A percentile compares a stretch with the other conserved stretches of the same genome.
Evolutionary conservation across 2,113 vertebrate genomes (phyloP).

Genomic region (Carassius gibelio): DNA sequence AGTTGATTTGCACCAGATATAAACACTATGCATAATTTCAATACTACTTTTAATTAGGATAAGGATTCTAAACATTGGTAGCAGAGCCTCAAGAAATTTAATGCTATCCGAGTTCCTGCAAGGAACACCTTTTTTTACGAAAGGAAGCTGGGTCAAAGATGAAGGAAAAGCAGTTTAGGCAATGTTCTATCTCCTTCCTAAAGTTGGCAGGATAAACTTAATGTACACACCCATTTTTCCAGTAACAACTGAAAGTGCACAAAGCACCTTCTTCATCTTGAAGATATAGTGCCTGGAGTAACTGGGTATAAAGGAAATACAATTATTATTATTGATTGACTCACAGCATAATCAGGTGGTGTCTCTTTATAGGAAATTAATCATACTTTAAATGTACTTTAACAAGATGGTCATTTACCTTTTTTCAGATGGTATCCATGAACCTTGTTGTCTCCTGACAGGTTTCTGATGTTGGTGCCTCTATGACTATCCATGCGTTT

Average conservation of each 20-base stretch:
- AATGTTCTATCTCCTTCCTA: conserved; percentile 19
- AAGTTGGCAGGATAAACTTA: conserved; percentile 1
- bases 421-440: not conserved
- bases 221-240: conserved; percentile 3
- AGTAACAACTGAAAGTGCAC: not conserved
- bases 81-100: not conserved
- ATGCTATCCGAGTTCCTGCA: not conserved
- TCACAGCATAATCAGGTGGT: not conserved
- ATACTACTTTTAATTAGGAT: not conserved
- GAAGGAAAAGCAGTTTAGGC: not conserved
- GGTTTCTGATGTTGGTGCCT: conserved; percentile 90
- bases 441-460: conserved; percentile 59
- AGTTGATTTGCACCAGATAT: not conserved
- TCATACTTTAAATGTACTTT: not conserved
- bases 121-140: not conserved
- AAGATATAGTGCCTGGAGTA: no score
- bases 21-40: no score
- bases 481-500: conserved; percentile 94
- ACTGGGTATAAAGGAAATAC: no score
- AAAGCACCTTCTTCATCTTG: not conserved
- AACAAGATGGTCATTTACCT: not conserved
- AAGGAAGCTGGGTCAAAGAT: conserved; percentile 31
- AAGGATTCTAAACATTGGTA: not conserved
- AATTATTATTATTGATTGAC: not conserved
- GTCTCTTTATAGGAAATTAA: not conserved